Conservation (phyloP, 2,113 vertebrate species). For the Brevimyrus niger region DNA sequence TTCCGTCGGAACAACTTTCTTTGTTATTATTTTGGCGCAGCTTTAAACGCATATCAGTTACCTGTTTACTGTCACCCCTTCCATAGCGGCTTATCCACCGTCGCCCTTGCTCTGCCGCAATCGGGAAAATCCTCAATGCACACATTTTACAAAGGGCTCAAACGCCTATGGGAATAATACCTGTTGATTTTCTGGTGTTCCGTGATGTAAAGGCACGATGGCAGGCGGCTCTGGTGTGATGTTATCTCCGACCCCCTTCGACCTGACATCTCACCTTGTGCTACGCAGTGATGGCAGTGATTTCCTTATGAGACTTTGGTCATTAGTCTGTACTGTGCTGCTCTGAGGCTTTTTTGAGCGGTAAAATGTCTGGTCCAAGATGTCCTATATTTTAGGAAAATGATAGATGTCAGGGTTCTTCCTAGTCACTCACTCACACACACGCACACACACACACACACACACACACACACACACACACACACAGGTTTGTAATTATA, state of each 20-base stretch:
- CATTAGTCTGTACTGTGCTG: not conserved
- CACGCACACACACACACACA: too few relatives aligned
- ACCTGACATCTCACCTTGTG: not conserved
- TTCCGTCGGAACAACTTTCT: not conserved
- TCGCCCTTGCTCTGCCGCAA: too few relatives aligned
- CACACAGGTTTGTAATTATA: not conserved
- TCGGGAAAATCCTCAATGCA: not conserved
- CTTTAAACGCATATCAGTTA: not conserved
- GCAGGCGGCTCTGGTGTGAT: not conserved
- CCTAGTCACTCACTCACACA: not conserved
- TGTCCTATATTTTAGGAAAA: not conserved
- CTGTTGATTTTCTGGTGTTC: not conserved
- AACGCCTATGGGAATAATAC: not conserved
- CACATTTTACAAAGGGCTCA: not conserved
- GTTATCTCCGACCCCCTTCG: too few relatives aligned
- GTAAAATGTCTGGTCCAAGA: not conserved
- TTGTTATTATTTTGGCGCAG: not conserved
- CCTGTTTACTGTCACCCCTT: not conserved
- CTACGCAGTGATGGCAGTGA: not conserved
- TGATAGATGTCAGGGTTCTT: not conserved
- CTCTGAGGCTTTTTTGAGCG: not conserved
- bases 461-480: too few relatives aligned
- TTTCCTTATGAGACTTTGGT: not conserved
- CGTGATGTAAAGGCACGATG: not conserved
- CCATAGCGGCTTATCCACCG: not conserved